A percentile compares a stretch with the other conserved stretches of the same genome.
Evolutionary conservation across 2,888 invertebrate species (phyloP).

Genomic region (Synanthedon formicaeformis): DNA sequence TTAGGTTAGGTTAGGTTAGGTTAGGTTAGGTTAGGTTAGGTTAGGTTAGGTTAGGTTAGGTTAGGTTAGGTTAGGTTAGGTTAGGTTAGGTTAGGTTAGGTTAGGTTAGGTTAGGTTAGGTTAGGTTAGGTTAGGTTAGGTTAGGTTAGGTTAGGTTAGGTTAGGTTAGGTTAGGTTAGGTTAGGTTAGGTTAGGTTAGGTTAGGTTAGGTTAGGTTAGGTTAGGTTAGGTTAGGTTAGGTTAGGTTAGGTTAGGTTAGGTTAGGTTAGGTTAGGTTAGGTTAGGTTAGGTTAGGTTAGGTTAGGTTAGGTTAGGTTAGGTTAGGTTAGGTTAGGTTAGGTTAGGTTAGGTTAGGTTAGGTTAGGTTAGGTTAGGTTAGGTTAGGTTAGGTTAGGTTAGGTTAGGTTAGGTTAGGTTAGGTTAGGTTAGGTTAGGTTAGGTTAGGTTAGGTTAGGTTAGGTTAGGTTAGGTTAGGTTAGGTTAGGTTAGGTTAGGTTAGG

Average conservation of each 20-base stretch:
- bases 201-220: conserved; percentile 6
- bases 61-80: no score
- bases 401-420: no score
- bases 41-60: no score
- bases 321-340: conserved; percentile 4
- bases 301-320: conserved; percentile 2
- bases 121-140: conserved; percentile 6
- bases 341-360: conserved; percentile 11
- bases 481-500: no score
- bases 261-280: conserved; percentile 2
- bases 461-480: no score
- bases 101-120: conserved; percentile 8
- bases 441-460: no score
- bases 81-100: no score
- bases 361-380: conserved; percentile 12
- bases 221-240: conserved; percentile 1
- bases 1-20: no score
- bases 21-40: no score
- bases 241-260: conserved; percentile 3
- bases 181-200: conserved; percentile 5
- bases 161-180: conserved; percentile 4
- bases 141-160: conserved; percentile 5
- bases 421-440: no score
- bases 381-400: conserved; percentile 20
- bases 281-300: background rate